phyloP scores from a whole-genome alignment of 2,797 vertebrate species.

The Saxicola maurus region DNA sequence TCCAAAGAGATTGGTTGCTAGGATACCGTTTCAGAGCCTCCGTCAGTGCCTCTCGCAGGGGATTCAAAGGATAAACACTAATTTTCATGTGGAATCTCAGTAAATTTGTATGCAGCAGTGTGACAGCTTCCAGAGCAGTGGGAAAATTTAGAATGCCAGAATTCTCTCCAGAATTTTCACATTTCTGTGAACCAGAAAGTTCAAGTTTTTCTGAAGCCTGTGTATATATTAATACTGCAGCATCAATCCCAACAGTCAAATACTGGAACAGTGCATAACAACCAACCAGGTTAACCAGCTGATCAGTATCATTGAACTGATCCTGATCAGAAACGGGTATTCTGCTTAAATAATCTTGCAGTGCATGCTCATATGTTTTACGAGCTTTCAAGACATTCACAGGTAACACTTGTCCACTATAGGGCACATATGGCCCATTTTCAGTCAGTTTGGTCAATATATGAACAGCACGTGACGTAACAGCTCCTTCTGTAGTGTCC shows the following conservation, averaged over 20 bases:
- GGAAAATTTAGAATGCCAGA: not conserved
- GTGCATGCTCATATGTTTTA: constrained; percentile 79
- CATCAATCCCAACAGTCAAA: constrained; percentile 85
- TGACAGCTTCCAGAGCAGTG: constrained; percentile 74
- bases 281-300: constrained; percentile 69
- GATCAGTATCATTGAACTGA: not conserved
- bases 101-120: constrained; percentile 79
- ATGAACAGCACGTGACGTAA: constrained; percentile 73
- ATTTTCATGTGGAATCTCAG: constrained; percentile 80
- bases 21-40: constrained; percentile 79
- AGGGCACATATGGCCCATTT: constrained; percentile 64
- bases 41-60: constrained; percentile 78
- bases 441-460: constrained; percentile 82
- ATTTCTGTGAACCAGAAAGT: not conserved
- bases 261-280: constrained; percentile 93
- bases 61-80: constrained; percentile 79
- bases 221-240: constrained; percentile 73
- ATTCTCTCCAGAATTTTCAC: not conserved
- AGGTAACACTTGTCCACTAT: constrained; percentile 65
- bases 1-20: constrained; percentile 81
- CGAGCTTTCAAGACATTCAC: constrained; percentile 86
- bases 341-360: constrained; percentile 66
- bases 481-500: not conserved
- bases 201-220: constrained; percentile 66
- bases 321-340: not conserved